A percentile compares a stretch with the other conserved stretches of the same genome.
phyloP scores from a whole-genome alignment of 2,113 vertebrate genomes.

The Pipra filicauda region DNA sequence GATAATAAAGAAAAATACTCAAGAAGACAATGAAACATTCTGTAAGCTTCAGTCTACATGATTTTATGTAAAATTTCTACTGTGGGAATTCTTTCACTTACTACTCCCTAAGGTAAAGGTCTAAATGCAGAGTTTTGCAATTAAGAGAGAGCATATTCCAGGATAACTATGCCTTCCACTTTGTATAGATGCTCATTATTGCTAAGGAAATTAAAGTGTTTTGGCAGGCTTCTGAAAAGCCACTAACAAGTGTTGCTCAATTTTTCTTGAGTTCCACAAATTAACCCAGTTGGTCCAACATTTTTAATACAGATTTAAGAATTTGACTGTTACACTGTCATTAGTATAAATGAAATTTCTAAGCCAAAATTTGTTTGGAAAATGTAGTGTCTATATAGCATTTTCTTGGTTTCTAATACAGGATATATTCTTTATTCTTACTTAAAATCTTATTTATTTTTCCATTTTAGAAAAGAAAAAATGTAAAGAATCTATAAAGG shows the following conservation, averaged over 20 bases:
- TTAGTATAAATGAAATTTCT: neutral
- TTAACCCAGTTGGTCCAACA: neutral
- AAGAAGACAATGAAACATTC: neutral
- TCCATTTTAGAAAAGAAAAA: neutral
- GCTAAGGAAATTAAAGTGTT: neutral
- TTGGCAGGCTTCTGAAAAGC: neutral
- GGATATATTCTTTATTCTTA: neutral
- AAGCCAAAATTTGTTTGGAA: neutral
- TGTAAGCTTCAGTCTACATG: neutral
- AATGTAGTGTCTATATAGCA: neutral
- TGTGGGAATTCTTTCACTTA: neutral
- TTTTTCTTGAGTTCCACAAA: neutral
- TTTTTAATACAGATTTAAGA: neutral
- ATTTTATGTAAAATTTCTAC: neutral
- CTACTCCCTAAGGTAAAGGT: neutral
- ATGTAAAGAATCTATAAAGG: neutral
- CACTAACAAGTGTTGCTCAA: neutral
- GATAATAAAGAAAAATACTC: neutral
- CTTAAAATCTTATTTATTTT: neutral
- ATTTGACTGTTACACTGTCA: neutral
- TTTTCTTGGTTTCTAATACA: neutral
- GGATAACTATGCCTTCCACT: neutral
- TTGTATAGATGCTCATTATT: neutral
- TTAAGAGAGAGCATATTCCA: neutral
- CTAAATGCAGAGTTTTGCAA: neutral